Conservation (phyloP, 2,113 vertebrate species). For the Plestiodon gilberti region DNA sequence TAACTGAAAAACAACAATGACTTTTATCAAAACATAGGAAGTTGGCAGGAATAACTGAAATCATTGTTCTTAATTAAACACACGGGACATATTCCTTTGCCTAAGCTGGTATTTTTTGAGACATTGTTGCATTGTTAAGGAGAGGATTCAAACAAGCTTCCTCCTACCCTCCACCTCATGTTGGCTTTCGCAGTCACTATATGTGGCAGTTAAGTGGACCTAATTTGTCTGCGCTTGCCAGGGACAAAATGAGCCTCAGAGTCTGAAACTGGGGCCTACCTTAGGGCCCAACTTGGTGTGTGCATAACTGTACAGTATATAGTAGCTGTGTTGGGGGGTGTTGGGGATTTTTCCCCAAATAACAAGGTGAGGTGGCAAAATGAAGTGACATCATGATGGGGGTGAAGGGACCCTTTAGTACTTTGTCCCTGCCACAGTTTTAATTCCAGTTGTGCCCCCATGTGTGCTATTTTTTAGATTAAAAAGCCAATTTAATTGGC, state of each 20-base stretch:
- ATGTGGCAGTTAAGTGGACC: background rate
- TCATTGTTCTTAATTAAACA: background rate
- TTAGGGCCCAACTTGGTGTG: background rate
- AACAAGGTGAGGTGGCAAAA: no score
- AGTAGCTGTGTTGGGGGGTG: no score
- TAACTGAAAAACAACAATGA: background rate
- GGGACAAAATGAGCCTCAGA: background rate
- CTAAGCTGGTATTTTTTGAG: background rate
- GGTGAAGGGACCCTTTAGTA: no score
- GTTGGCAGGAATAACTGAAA: background rate
- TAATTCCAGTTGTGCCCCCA: no score
- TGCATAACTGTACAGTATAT: no score
- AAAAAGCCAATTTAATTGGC: no score
- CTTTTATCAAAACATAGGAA: background rate
- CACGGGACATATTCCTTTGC: no score
- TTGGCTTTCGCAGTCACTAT: background rate
- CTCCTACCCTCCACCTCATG: background rate
- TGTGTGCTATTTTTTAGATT: no score
- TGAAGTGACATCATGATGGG: no score
- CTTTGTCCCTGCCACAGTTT: no score
- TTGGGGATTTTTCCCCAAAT: no score
- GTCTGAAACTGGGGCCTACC: background rate
- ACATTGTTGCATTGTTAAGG: background rate
- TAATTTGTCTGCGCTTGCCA: no score
- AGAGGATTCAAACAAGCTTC: background rate